Evolutionary conservation across 2,797 vertebrate species (phyloP), one percentile per base, ranked within the genome.

Genomic region (Loris lydekkerianus): DNA sequence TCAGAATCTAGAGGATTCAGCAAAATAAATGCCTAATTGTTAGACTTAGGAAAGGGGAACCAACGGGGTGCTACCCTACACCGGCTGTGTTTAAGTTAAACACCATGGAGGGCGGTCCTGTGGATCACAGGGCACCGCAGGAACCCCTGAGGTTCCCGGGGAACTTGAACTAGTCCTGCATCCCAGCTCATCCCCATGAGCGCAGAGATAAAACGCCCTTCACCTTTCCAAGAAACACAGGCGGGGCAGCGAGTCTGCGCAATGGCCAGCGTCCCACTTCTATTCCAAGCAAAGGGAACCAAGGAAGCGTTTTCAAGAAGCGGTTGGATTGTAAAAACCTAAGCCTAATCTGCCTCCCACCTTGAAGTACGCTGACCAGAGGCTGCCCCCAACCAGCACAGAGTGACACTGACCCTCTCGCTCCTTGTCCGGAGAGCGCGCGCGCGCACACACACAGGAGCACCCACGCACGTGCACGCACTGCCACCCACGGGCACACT

Each of bases 51-150:
- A 46, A 31, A 49, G 11, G 25, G 1, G 49, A 31, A 18, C 18
- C 1, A 9, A 20, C 0, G 58, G 63, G 15, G 25, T 18, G n/a
- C 53, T 2, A 25, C 90, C n/a, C 21, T 1, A n/a, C 23, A 10
- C 29, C 34, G 2, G 56, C 37, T 70, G 6, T 0, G 34, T 25
- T 21, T 46, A 27, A 77, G 9, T 40, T 27, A 70, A 82, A 83
- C 10, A 5, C 91, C 37, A 7, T 3, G 25, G 37, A 40, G 31
- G 40, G 0, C 4, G 2, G 9, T 65, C 18, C 61, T 5, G 4
- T 6, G 76, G 34, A 29, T 21, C 27, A 3, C 56, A 49, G 20
- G 29, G 46, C 21, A 4, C 58, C 67, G 7, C n/a, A 8, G 37
- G 65, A 37, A 61, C 37, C 29, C 76, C 27, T 3, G 9, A 10